These are phyloP conservation scores for Trichopoda pennipes DNA, from an alignment of 2,888 invertebrate genomes.

Conservation along the genomic window DNA sequence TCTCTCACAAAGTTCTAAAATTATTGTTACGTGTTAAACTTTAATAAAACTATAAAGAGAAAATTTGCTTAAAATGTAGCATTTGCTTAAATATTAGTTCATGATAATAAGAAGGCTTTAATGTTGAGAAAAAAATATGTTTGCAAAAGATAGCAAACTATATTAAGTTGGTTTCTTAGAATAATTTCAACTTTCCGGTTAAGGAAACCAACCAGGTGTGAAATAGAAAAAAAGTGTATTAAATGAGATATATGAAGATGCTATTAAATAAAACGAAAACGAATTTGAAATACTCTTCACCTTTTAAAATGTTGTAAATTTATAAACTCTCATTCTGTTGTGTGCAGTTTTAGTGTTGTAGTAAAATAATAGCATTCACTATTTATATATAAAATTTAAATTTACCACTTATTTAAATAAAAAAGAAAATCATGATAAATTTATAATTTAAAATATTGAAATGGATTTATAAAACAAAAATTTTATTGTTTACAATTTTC, in stretches of 20 bases:
- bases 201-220: slow-evolving; percentile 59
- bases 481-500: not conserved
- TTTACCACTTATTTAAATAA: too few relatives aligned
- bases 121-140: not conserved
- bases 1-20: not conserved
- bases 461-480: not conserved
- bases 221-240: slow-evolving; percentile 24
- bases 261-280: not conserved
- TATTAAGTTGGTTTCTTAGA: slow-evolving; percentile 42
- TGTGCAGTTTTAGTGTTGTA: too few relatives aligned
- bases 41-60: slow-evolving; percentile 50
- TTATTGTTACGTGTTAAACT: slow-evolving; percentile 42
- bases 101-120: slow-evolving; percentile 11
- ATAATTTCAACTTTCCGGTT: slow-evolving; percentile 64
- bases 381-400: too few relatives aligned
- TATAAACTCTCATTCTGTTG: too few relatives aligned
- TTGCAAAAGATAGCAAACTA: not conserved
- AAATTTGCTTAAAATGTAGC: slow-evolving; percentile 53
- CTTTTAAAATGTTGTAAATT: too few relatives aligned
- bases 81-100: slow-evolving; percentile 62
- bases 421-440: too few relatives aligned
- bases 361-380: too few relatives aligned
- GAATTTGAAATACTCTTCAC: slow-evolving; percentile 1
- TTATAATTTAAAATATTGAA: not conserved
- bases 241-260: not conserved